Percentiles rank a stretch among this genome's conserved stretches.
These are phyloP conservation scores for Gavialis gangeticus DNA, from an alignment of 2,113 vertebrate species.

Conservation along the genomic window DNA sequence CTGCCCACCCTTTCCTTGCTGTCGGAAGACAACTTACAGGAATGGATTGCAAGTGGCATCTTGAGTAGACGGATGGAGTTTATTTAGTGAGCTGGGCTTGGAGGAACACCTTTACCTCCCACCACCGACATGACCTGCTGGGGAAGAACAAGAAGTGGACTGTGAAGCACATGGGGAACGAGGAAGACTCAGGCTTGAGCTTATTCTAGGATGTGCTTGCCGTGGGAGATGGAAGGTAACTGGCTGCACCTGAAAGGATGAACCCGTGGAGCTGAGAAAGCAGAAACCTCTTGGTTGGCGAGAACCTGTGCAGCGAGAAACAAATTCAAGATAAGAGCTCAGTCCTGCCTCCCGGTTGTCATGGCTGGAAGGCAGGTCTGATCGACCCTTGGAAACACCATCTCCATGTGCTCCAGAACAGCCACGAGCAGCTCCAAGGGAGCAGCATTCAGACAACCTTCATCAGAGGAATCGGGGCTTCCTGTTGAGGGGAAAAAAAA, in stretches of 20 bases:
- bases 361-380: accelerated
- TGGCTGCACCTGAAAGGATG: background rate
- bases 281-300: background rate
- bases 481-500: background rate
- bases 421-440: background rate
- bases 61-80: accelerated
- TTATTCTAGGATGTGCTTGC: background rate
- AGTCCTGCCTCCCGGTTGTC: background rate
- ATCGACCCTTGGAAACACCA: accelerated
- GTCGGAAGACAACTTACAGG: background rate
- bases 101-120: background rate
- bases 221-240: background rate
- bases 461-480: background rate
- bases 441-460: background rate
- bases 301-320: background rate
- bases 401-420: background rate
- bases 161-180: background rate
- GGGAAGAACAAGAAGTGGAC: background rate
- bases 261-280: background rate
- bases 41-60: background rate
- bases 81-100: background rate
- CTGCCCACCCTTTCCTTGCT: background rate
- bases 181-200: background rate
- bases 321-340: background rate
- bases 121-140: accelerated